Percentiles rank a stretch among this genome's conserved stretches.
Conservation (phyloP, 2,888 invertebrate species). For the Cacoxenus indagator region DNA sequence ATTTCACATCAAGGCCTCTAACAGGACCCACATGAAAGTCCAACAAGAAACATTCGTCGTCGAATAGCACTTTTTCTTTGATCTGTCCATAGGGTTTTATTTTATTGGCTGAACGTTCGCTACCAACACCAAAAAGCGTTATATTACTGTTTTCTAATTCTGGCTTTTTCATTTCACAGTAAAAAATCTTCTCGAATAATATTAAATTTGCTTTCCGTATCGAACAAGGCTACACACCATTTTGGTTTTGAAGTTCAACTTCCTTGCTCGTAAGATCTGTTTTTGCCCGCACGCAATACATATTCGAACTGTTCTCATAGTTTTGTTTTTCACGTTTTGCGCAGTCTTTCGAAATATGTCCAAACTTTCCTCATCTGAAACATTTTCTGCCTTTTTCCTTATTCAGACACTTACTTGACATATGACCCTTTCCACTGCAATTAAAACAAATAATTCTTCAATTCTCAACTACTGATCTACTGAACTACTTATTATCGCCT, state of each 20-base stretch:
- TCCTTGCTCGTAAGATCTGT: neutral
- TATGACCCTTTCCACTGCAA: slow-evolving; percentile 36
- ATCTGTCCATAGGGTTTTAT: neutral
- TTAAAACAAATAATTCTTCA: slow-evolving; percentile 28
- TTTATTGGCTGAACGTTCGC: neutral
- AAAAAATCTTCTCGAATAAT: neutral
- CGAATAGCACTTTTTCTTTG: neutral
- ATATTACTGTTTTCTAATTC: neutral
- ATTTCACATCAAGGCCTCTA: neutral
- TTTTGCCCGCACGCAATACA: neutral
- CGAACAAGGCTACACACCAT: neutral
- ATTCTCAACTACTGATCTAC: neutral
- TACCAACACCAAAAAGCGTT: neutral
- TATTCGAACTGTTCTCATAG: neutral
- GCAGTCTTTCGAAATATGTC: slow-evolving; percentile 26
- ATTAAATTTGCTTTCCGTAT: neutral
- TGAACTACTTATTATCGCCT: neutral
- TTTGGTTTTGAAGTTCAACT: neutral
- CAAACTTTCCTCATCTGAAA: slow-evolving; percentile 28
- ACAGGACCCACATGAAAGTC: neutral
- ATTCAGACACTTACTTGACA: slow-evolving; percentile 23
- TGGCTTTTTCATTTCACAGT: neutral
- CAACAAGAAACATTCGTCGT: slow-evolving; percentile 3
- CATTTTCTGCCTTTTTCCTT: slow-evolving; percentile 32
- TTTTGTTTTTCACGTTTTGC: neutral